These are phyloP conservation scores for Toxonevra muliebris DNA, from an alignment of 2,888 invertebrate species.

Conservation along the genomic window DNA sequence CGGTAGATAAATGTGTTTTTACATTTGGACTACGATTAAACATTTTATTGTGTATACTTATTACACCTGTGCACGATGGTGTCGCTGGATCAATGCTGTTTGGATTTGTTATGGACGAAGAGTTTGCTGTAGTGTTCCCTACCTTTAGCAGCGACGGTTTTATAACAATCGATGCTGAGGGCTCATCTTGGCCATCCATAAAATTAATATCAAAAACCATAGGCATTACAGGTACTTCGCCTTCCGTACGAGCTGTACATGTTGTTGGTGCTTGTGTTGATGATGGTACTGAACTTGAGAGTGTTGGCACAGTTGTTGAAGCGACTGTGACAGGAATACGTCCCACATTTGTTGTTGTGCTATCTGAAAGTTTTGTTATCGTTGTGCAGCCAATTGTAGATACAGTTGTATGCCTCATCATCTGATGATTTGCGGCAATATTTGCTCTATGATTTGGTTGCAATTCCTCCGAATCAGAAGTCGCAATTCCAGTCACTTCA, in stretches of 20 bases:
- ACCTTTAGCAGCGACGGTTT: slow-evolving; percentile 28
- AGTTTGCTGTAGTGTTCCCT: neutral
- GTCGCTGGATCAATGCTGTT: neutral
- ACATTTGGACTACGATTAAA: neutral
- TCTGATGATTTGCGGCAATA: neutral
- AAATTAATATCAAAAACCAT: slow-evolving; percentile 41
- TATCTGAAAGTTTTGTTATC: slow-evolving; percentile 37
- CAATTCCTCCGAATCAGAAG: neutral
- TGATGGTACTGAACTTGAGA: too few species aligned
- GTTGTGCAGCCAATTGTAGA: slow-evolving; percentile 36
- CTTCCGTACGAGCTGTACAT: neutral
- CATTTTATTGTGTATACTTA: neutral
- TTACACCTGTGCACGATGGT: neutral
- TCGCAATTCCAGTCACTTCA: neutral
- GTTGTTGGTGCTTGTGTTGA: neutral
- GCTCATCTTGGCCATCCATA: slow-evolving; percentile 42
- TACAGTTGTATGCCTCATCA: neutral
- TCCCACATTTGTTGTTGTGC: neutral
- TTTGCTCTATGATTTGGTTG: too few species aligned
- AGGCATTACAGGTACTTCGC: slow-evolving; percentile 17
- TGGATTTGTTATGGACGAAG: neutral
- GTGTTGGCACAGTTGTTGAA: neutral
- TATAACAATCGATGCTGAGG: slow-evolving; percentile 44
- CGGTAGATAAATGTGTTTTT: neutral
- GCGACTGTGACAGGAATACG: neutral